These are phyloP conservation scores for Zenarchopterus dispar DNA, from an alignment of 2,797 vertebrate genomes.

Conservation along the genomic window DNA sequence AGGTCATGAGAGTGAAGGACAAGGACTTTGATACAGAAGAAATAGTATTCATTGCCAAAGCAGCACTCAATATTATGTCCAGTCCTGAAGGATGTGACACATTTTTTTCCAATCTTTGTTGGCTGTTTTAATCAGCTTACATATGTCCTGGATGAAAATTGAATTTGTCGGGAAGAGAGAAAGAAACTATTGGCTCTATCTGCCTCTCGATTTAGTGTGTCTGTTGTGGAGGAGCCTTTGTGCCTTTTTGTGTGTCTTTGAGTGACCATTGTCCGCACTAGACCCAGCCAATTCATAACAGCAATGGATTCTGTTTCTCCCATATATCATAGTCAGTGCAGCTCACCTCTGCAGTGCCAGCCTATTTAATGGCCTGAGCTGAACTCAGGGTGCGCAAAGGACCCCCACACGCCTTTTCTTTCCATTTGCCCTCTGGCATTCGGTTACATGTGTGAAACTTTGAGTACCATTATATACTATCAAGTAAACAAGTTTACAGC, in stretches of 20 bases:
- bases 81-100: constrained; percentile 75
- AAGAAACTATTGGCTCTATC: constrained; percentile 63
- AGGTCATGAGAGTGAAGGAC: constrained; percentile 59
- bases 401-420: constrained; percentile 53
- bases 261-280: constrained; percentile 50
- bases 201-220: constrained; percentile 52
- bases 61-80: constrained; percentile 68
- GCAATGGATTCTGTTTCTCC: constrained; percentile 67
- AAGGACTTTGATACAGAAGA: constrained; percentile 28
- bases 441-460: constrained; percentile 33
- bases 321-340: constrained; percentile 82
- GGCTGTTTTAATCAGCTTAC: constrained; percentile 66
- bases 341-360: constrained; percentile 76
- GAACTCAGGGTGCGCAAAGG: constrained; percentile 69
- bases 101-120: constrained; percentile 74
- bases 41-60: constrained; percentile 49
- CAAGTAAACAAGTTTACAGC: neutral
- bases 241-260: constrained; percentile 31
- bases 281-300: constrained; percentile 71
- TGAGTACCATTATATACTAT: neutral
- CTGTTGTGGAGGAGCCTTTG: constrained; percentile 20
- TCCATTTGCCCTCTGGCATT: constrained; percentile 71
- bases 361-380: constrained; percentile 80
- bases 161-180: constrained; percentile 71
- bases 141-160: constrained; percentile 74